phyloP scores from a whole-genome alignment of 35 echinoderm and acorn worm genomes.

The Ophioderma brevispina region DNA sequence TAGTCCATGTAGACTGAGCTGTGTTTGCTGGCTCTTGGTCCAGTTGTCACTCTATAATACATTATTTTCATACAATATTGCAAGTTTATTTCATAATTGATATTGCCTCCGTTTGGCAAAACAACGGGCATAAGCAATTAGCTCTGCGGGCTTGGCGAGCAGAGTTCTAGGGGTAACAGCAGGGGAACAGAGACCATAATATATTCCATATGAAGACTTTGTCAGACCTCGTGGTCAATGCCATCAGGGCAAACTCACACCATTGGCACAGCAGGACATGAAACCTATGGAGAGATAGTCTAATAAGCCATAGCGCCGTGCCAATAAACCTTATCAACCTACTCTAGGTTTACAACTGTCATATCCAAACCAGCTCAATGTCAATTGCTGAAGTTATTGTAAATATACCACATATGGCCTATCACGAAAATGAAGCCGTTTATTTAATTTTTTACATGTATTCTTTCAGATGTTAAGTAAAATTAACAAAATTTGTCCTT shows the following conservation, averaged over 20 bases:
- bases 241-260: not conserved
- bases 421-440: no score
- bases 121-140: not conserved
- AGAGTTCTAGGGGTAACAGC: constrained; percentile 3
- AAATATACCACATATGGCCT: not conserved
- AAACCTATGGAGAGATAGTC: not conserved
- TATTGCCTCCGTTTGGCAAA: not conserved
- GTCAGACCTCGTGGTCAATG: not conserved
- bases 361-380: not conserved
- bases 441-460: no score
- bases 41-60: no score
- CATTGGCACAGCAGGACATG: not conserved
- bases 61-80: not conserved
- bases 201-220: not conserved
- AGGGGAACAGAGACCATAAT: not conserved
- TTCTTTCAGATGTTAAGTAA: no score
- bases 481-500: no score
- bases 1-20: no score
- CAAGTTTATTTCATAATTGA: not conserved
- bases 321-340: constrained; percentile 4
- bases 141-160: constrained; percentile 1
- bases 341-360: not conserved
- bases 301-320: not conserved
- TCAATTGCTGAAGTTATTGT: not conserved
- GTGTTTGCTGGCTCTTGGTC: no score